phyloP scores from a whole-genome alignment of 2,797 vertebrate genomes.

The Carapus acus region DNA sequence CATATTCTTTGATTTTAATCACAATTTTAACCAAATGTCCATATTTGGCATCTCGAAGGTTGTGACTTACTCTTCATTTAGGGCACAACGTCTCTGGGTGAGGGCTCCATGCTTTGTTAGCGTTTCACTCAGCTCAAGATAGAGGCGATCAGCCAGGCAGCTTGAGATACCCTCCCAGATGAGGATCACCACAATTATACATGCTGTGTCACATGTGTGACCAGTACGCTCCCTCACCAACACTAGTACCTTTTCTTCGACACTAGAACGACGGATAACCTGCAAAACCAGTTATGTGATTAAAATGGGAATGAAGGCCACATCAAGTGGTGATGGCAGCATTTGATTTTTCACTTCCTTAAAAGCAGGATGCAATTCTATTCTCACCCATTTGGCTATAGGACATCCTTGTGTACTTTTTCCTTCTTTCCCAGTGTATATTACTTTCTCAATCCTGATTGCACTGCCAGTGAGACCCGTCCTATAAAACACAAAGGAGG shows the following conservation, averaged over 20 bases:
- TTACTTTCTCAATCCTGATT: slow-evolving; percentile 93
- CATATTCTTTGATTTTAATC: no score
- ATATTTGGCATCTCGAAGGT: slow-evolving; percentile 3
- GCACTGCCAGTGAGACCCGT: slow-evolving; percentile 87
- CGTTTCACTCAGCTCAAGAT: slow-evolving; percentile 83
- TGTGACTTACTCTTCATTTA: slow-evolving; percentile 93
- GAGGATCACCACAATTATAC: slow-evolving; percentile 90
- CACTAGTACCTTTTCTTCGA: slow-evolving; percentile 92
- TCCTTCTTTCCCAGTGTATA: slow-evolving; percentile 98
- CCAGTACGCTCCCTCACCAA: slow-evolving; percentile 87
- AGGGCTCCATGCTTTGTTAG: slow-evolving; percentile 83
- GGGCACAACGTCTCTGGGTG: slow-evolving; percentile 90
- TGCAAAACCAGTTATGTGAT: slow-evolving; percentile 57
- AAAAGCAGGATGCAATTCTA: slow-evolving; percentile 6
- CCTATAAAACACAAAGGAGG: slow-evolving; percentile 63
- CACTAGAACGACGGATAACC: slow-evolving; percentile 86
- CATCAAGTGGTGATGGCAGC: neutral
- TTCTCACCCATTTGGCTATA: slow-evolving; percentile 98
- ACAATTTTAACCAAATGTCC: neutral
- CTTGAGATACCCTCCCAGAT: slow-evolving; percentile 91
- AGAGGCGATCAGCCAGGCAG: slow-evolving; percentile 83
- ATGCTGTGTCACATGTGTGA: slow-evolving; percentile 85
- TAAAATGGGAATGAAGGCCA: neutral
- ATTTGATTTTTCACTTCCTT: neutral
- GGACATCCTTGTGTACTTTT: slow-evolving; percentile 98